These are phyloP conservation scores for Pardalotus punctatus DNA, from an alignment of 2,113 vertebrate species.

Conservation along the genomic window DNA sequence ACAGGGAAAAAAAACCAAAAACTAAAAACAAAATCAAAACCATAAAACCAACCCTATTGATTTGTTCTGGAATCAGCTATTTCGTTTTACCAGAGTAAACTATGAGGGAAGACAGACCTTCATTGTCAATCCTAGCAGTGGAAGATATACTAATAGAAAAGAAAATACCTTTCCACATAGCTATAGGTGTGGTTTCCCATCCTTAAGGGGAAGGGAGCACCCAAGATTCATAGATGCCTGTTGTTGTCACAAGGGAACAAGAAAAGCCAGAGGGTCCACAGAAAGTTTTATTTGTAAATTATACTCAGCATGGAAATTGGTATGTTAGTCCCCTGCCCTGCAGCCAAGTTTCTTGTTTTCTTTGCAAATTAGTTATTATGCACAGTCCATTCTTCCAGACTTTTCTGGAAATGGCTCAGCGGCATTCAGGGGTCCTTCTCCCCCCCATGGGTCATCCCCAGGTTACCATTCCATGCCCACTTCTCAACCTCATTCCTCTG, in stretches of 20 bases:
- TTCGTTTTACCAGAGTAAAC: background rate
- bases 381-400: background rate
- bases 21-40: background rate
- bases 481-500: background rate
- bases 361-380: too few relatives aligned
- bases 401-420: background rate
- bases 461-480: background rate
- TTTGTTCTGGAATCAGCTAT: background rate
- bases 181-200: background rate
- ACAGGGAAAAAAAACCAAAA: background rate
- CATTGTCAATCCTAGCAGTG: background rate
- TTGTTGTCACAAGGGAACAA: background rate
- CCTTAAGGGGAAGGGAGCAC: background rate
- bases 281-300: background rate
- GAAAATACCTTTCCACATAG: background rate
- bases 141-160: background rate
- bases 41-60: background rate
- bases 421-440: background rate
- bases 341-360: background rate
- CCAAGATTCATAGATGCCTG: too few relatives aligned
- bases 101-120: background rate
- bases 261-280: background rate
- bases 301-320: too few relatives aligned
- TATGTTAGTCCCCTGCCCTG: background rate
- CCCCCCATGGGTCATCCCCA: background rate